Percentiles rank a stretch among this genome's conserved stretches.
These are phyloP conservation scores for Cepphus grylle DNA, from an alignment of 2,113 vertebrate genomes.

Conservation along the genomic window DNA sequence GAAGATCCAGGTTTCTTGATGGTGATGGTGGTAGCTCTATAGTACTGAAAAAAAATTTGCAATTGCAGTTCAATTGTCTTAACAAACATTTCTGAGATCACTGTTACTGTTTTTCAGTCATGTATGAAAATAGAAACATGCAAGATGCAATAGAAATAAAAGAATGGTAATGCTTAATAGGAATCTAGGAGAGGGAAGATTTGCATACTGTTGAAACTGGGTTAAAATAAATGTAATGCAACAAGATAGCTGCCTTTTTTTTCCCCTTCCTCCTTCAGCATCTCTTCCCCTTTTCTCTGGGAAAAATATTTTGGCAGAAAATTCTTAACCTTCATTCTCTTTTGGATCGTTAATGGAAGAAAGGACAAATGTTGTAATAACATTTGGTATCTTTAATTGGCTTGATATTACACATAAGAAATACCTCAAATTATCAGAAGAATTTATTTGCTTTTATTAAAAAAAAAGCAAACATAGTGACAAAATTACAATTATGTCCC, in stretches of 20 bases:
- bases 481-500: not conserved
- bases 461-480: not conserved
- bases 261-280: fast-evolving
- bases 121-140: not conserved
- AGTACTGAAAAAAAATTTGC: not conserved
- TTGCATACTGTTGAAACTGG: not conserved
- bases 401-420: not conserved
- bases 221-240: not conserved
- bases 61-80: not conserved
- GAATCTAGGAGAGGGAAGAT: not conserved
- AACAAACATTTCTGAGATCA: not conserved
- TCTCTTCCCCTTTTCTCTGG: not conserved
- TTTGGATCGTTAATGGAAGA: not conserved
- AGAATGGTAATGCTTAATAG: not conserved
- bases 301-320: not conserved
- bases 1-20: not conserved
- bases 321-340: not conserved
- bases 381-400: not conserved
- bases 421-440: not conserved
- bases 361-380: not conserved
- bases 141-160: not conserved
- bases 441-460: not conserved
- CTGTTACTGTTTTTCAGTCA: not conserved
- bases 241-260: not conserved
- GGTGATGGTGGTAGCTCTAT: not conserved